Percentiles rank a stretch among this genome's conserved stretches.
These are phyloP conservation scores for Labeo rohita DNA, from an alignment of 2,113 vertebrate genomes.

Conservation along the genomic window DNA sequence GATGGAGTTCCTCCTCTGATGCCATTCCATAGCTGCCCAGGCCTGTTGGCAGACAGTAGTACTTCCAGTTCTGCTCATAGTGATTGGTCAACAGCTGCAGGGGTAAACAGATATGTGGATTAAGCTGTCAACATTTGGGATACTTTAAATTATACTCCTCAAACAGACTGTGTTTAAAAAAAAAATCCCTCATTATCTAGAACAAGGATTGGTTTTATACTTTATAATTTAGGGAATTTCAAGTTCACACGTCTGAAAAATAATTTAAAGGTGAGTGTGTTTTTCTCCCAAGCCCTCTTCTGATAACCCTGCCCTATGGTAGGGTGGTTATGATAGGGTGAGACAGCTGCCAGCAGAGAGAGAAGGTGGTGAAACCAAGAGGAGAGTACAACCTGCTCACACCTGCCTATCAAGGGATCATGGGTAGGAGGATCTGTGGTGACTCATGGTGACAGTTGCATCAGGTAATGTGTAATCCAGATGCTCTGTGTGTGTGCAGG, in stretches of 20 bases:
- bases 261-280: neutral
- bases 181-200: neutral
- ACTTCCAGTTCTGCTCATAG: slow-evolving; percentile 97
- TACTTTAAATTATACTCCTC: neutral
- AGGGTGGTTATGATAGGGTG: neutral
- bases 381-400: neutral
- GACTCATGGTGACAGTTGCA: neutral
- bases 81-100: slow-evolving; percentile 91
- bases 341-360: slow-evolving; percentile 16
- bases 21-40: slow-evolving; percentile 89
- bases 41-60: slow-evolving; percentile 94
- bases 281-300: neutral
- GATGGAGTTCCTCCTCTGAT: slow-evolving; percentile 91
- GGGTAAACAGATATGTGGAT: slow-evolving; percentile 40
- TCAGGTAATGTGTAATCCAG: neutral
- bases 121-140: neutral
- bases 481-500: slow-evolving; percentile 2
- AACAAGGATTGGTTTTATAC: neutral
- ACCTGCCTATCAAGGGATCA: slow-evolving; percentile 3
- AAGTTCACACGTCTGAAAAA: neutral
- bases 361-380: neutral
- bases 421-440: neutral
- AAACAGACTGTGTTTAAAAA: neutral
- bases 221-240: neutral
- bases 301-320: neutral